phyloP scores from a whole-genome alignment of 53 echinoderm and acorn worm species.

The Actinopyga echinites region DNA sequence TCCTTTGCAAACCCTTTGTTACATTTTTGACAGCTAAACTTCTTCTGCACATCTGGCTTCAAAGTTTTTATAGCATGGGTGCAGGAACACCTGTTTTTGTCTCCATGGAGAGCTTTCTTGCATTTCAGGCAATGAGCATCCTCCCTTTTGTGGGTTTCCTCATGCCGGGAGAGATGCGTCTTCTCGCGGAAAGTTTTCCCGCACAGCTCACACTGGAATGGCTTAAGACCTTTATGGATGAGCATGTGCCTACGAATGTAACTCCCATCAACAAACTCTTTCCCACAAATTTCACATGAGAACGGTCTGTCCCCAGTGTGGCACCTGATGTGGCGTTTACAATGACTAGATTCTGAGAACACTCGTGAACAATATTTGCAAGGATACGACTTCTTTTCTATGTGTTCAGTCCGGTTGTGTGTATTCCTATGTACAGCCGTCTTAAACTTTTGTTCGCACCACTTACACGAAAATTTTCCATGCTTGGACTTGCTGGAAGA shows the following conservation, averaged over 20 bases:
- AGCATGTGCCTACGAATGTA: slow-evolving; percentile 40
- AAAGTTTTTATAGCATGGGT: background rate
- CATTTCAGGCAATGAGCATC: background rate
- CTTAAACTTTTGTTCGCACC: slow-evolving; percentile 2
- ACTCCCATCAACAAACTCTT: slow-evolving; percentile 35
- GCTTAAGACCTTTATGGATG: slow-evolving; percentile 24
- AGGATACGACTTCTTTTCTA: slow-evolving; percentile 14
- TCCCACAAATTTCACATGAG: slow-evolving; percentile 31
- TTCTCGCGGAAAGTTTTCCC: slow-evolving; percentile 38
- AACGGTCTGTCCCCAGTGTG: slow-evolving; percentile 40
- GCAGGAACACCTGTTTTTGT: slow-evolving; percentile 14
- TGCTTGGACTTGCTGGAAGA: no score
- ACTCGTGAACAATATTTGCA: slow-evolving; percentile 13
- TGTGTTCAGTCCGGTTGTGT: slow-evolving; percentile 18
- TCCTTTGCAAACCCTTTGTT: slow-evolving; percentile 36
- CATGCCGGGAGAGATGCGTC: slow-evolving; percentile 20
- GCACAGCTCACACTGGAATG: slow-evolving; percentile 42
- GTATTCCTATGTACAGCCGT: background rate
- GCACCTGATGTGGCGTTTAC: slow-evolving; percentile 30
- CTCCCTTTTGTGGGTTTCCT: slow-evolving; percentile 29
- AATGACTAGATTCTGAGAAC: slow-evolving; percentile 38
- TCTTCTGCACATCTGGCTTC: background rate
- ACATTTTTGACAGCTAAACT: slow-evolving; percentile 23
- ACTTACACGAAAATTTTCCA: background rate
- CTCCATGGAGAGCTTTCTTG: slow-evolving; percentile 23